Conservation (phyloP, 2,113 vertebrate genomes). For the Indicator maculatus region DNA sequence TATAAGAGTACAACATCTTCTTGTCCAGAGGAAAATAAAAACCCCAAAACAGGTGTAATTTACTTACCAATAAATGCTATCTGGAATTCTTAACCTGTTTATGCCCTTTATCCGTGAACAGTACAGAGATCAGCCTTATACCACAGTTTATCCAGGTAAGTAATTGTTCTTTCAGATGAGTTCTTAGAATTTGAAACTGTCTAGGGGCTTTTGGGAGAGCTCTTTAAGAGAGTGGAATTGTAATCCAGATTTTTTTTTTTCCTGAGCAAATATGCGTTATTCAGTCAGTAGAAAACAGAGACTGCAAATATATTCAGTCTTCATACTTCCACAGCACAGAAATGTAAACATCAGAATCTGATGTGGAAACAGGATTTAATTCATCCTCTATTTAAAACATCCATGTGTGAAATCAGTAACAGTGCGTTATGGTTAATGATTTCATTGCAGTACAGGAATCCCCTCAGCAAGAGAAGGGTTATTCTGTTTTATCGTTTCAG, state of each 20-base stretch:
- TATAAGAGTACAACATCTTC: background rate
- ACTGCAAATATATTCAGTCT: conserved; percentile 3
- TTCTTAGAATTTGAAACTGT: conserved; percentile 28
- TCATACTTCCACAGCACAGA: background rate
- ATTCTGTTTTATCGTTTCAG: conserved; percentile 22
- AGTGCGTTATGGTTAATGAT: conserved; percentile 32
- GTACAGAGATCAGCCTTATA: background rate
- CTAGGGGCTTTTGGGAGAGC: background rate
- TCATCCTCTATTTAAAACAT: conserved; percentile 29
- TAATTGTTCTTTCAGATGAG: conserved; percentile 33
- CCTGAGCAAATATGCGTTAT: background rate
- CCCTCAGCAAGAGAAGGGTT: background rate
- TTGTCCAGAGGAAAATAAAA: background rate
- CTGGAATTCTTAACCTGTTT: conserved; percentile 11
- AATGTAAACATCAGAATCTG: conserved; percentile 25
- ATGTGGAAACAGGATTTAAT: conserved; percentile 26
- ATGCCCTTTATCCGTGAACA: background rate
- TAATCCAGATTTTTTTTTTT: conserved; percentile 3
- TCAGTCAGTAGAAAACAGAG: background rate
- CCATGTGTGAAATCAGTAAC: conserved; percentile 12
- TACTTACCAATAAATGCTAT: conserved; percentile 1
- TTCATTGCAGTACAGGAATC: background rate
- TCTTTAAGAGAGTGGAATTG: background rate
- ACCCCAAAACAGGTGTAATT: background rate
- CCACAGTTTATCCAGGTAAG: conserved; percentile 22